phyloP scores from a whole-genome alignment of 2,113 vertebrate genomes.

The Etia nguti region DNA sequence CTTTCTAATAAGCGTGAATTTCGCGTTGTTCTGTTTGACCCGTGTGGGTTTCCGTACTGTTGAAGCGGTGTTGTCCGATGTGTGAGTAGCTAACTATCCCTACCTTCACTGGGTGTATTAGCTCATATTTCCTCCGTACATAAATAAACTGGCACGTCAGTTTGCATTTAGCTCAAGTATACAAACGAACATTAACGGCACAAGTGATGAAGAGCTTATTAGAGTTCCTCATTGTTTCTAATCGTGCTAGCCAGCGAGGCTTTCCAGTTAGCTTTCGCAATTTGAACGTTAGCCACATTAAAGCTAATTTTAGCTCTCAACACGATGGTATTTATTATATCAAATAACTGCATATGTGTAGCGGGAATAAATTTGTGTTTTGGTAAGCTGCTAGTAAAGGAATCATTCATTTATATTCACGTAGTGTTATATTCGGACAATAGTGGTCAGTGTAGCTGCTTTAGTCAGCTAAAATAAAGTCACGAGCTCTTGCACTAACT shows the following conservation, averaged over 20 bases:
- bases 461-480: neutral
- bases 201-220: neutral
- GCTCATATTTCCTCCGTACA: neutral
- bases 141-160: neutral
- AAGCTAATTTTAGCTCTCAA: constrained; percentile 42
- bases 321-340: neutral
- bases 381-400: neutral
- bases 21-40: neutral
- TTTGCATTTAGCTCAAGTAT: neutral
- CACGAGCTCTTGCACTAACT: neutral
- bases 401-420: neutral
- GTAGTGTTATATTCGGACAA: neutral
- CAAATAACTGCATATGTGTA: neutral
- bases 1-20: neutral
- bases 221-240: neutral
- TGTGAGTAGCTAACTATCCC: constrained; percentile 62
- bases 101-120: neutral
- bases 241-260: neutral
- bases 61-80: constrained; percentile 53
- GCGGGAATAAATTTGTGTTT: neutral
- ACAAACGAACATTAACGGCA: neutral
- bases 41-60: constrained; percentile 43
- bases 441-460: neutral
- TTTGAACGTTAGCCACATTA: constrained; percentile 34
- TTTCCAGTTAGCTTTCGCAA: constrained; percentile 26